Evolutionary conservation across 2,888 invertebrate species (phyloP).

Genomic region (Mylabris sibirica): DNA sequence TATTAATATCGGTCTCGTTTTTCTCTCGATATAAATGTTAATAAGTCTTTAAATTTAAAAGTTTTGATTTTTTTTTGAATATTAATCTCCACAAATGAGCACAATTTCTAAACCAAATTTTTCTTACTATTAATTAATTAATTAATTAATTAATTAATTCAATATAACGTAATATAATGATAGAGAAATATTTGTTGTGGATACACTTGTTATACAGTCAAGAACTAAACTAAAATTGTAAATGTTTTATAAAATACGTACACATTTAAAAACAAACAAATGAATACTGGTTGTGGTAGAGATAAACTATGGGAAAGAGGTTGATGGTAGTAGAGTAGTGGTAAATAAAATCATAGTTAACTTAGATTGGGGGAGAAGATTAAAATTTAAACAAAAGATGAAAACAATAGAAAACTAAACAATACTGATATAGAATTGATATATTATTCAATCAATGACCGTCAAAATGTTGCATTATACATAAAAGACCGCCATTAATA

Average conservation of each 20-base stretch:
- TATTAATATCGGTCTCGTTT: too few relatives aligned
- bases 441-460: not conserved
- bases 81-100: too few relatives aligned
- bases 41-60: too few relatives aligned
- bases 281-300: not conserved
- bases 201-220: not conserved
- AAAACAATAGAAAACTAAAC: not conserved
- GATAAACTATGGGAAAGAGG: not conserved
- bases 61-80: too few relatives aligned
- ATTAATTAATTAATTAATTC: not conserved
- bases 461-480: not conserved
- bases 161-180: too few relatives aligned
- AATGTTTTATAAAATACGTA: not conserved
- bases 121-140: not conserved
- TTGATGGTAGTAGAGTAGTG: not conserved
- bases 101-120: too few relatives aligned
- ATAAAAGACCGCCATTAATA: not conserved
- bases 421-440: too few relatives aligned
- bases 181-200: not conserved
- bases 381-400: not conserved
- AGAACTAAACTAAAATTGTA: constrained; percentile 3
- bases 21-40: too few relatives aligned
- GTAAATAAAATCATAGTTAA: not conserved
- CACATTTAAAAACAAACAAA: not conserved
- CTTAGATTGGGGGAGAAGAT: not conserved